Evolutionary conservation across 2,888 invertebrate genomes (phyloP).

Genomic region (Hyles lineata): DNA sequence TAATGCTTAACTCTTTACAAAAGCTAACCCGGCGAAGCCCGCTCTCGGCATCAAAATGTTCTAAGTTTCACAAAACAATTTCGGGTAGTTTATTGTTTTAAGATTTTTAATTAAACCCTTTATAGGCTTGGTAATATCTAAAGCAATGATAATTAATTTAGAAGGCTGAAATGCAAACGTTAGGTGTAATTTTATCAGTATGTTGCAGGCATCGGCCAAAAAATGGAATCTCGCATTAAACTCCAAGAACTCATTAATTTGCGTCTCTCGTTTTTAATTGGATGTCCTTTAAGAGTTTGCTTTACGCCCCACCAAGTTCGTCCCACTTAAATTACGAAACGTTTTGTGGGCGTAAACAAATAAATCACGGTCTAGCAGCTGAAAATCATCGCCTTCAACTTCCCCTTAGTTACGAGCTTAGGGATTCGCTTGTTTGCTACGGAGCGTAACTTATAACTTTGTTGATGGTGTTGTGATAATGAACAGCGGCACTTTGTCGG

Average conservation of each 20-base stretch:
- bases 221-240: constrained; percentile 33
- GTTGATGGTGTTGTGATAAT: constrained; percentile 22
- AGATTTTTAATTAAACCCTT: constrained; percentile 28
- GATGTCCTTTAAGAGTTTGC: constrained; percentile 57
- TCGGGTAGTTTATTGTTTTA: constrained; percentile 32
- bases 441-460: constrained; percentile 30
- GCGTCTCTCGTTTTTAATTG: constrained; percentile 61
- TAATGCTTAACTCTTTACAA: neutral
- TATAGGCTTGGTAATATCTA: neutral
- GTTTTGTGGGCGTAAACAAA: constrained; percentile 58
- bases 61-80: constrained; percentile 27
- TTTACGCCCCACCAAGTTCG: constrained; percentile 47
- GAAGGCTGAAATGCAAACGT: neutral
- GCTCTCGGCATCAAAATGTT: neutral
- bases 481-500: constrained; percentile 4
- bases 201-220: constrained; percentile 2
- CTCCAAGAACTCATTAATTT: constrained; percentile 53
- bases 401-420: constrained; percentile 30
- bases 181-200: constrained; percentile 16
- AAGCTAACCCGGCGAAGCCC: neutral
- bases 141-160: neutral
- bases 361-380: constrained; percentile 52
- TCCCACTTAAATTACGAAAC: constrained; percentile 53
- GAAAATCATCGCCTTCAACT: constrained; percentile 34
- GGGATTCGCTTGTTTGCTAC: constrained; percentile 33